Evolutionary conservation across 2,797 vertebrate species (phyloP).

Genomic region (Micropoecilia bifurca): DNA sequence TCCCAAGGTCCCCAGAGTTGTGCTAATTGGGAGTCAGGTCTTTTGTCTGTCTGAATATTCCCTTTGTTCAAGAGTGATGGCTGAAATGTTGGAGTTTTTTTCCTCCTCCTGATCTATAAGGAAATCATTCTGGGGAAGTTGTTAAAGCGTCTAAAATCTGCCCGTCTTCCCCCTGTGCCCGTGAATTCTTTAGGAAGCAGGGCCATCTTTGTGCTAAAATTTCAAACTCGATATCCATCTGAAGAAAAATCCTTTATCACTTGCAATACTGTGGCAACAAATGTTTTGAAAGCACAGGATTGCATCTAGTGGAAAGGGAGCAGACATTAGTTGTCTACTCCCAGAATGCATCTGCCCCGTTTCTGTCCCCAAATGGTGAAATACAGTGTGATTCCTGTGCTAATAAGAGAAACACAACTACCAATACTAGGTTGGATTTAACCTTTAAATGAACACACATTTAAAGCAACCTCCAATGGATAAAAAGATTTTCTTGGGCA

Average conservation of each 20-base stretch:
- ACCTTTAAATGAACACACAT: too few relatives aligned
- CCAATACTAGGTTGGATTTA: too few relatives aligned
- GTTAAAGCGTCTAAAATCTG: conserved; percentile 9
- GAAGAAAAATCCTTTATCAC: not conserved
- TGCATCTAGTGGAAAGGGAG: not conserved
- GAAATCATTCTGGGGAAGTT: conserved; percentile 2
- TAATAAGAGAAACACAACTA: too few relatives aligned
- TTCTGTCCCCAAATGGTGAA: too few relatives aligned
- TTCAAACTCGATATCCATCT: not conserved
- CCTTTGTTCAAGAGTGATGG: conserved; percentile 65
- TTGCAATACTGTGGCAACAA: not conserved
- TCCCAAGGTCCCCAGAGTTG: conserved; percentile 50
- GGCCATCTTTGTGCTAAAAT: not conserved
- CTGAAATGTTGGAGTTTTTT: conserved; percentile 53
- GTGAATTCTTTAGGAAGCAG: not conserved
- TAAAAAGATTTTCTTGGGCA: too few relatives aligned
- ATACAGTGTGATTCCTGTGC: too few relatives aligned
- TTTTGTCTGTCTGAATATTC: conserved; percentile 65
- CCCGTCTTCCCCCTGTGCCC: not conserved
- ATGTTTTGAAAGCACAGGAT: not conserved
- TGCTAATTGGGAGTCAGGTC: conserved; percentile 63
- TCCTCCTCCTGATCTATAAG: not conserved
- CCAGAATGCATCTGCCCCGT: too few relatives aligned
- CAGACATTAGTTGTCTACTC: too few relatives aligned
- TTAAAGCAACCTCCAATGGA: too few relatives aligned